Evolutionary conservation across 2,797 vertebrate genomes (phyloP).

Genomic region (Coilia nasus): DNA sequence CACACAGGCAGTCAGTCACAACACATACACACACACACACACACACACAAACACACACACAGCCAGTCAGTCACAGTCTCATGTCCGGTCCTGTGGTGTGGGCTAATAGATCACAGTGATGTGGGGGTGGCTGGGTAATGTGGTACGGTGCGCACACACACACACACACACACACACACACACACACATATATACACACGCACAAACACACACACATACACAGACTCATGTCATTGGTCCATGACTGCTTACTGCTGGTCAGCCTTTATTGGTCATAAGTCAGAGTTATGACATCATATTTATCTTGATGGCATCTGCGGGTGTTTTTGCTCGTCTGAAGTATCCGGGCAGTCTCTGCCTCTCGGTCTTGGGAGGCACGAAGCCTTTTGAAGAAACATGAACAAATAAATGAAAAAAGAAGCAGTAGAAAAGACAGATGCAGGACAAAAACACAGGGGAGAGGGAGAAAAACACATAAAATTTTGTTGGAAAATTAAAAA

Average conservation of each 20-base stretch:
- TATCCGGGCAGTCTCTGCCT: background rate
- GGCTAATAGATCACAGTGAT: too few species aligned
- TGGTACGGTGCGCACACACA: too few species aligned
- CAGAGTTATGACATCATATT: conserved; percentile 8
- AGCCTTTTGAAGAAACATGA: background rate
- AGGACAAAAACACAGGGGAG: background rate
- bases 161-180: too few species aligned
- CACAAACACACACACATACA: background rate
- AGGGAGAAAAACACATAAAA: background rate
- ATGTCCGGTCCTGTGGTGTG: too few species aligned
- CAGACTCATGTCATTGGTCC: background rate
- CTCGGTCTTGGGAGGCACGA: background rate
- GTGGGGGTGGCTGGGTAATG: too few species aligned
- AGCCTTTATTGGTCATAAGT: conserved; percentile 6
- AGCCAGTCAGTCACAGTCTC: background rate
- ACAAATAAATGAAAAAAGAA: conserved; percentile 9
- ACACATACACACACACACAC: background rate
- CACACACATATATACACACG: background rate
- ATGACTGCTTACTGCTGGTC: background rate
- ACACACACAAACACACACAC: background rate
- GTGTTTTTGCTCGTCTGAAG: background rate
- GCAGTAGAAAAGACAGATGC: background rate
- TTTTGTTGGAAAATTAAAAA: too few species aligned
- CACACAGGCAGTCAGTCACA: background rate
- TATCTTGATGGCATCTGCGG: background rate